Conservation (phyloP, 1,140 invertebrate species). For the Physella acuta region DNA sequence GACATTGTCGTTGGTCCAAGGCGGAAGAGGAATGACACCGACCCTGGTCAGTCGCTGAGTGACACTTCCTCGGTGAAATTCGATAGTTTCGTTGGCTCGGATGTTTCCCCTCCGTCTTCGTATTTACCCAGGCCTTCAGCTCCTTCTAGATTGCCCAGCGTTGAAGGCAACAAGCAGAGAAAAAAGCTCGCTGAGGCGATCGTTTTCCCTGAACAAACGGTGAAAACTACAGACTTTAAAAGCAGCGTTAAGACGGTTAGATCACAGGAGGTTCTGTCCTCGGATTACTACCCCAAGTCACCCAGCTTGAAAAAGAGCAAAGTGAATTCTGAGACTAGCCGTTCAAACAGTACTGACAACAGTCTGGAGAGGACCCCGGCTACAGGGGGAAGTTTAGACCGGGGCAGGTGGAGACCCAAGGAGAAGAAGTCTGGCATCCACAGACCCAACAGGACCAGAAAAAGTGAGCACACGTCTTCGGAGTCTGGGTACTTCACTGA, state of each 20-base stretch:
- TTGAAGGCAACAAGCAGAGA: not conserved
- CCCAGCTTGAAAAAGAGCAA: too few species aligned
- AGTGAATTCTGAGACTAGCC: not conserved
- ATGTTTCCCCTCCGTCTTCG: not conserved
- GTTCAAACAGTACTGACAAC: not conserved
- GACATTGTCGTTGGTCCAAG: slow-evolving; percentile 23
- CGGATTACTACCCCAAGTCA: too few species aligned
- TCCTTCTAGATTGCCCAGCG: not conserved
- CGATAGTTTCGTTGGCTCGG: not conserved
- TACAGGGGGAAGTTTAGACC: not conserved
- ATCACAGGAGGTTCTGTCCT: not conserved
- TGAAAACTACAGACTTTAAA: not conserved
- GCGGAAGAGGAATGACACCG: not conserved
- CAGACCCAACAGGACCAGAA: not conserved
- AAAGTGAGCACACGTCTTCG: not conserved
- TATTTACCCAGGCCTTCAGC: not conserved
- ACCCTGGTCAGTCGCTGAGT: not conserved
- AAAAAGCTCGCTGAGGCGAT: not conserved
- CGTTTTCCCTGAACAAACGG: not conserved
- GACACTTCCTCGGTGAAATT: not conserved
- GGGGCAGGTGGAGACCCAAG: not conserved
- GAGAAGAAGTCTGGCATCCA: not conserved
- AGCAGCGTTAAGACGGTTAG: not conserved
- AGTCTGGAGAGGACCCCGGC: not conserved
- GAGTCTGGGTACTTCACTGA: slow-evolving; percentile 2